Evolutionary conservation across 2,113 vertebrate genomes (phyloP).

Genomic region (Clarias macrocephalus): DNA sequence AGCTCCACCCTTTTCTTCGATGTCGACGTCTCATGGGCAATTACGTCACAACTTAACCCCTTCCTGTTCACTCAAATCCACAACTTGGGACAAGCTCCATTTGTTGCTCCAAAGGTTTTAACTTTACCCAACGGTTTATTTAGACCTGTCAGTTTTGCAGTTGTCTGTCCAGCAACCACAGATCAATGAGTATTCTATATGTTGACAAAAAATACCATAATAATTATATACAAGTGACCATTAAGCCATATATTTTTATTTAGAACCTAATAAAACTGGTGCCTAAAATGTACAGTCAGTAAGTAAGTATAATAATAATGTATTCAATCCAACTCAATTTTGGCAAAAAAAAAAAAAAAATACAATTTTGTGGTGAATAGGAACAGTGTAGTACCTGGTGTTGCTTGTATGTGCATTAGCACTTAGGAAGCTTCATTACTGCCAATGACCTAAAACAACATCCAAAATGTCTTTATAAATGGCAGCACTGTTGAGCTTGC

Average conservation of each 20-base stretch:
- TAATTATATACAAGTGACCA: neutral
- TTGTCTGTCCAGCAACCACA: neutral
- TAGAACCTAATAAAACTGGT: neutral
- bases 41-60: slow-evolving; percentile 76
- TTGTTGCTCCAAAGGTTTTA: neutral
- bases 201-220: neutral
- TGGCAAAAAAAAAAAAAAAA: slow-evolving; percentile 11
- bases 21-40: slow-evolving; percentile 69
- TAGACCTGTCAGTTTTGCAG: neutral
- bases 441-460: slow-evolving; percentile 24
- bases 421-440: slow-evolving; percentile 6
- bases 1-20: slow-evolving; percentile 61
- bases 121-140: neutral
- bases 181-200: neutral
- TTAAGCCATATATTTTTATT: neutral
- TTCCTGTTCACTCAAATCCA: slow-evolving; percentile 52
- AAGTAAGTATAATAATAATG: neutral
- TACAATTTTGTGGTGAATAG: neutral
- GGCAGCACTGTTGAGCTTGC: slow-evolving; percentile 5
- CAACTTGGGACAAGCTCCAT: neutral
- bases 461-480: slow-evolving; percentile 26
- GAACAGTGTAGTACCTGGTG: neutral
- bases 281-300: neutral
- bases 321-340: neutral
- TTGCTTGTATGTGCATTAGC: slow-evolving; percentile 27